Percentiles rank a stretch among this genome's conserved stretches.
phyloP scores from a whole-genome alignment of 2,113 vertebrate species.

The Cololabis saira region DNA sequence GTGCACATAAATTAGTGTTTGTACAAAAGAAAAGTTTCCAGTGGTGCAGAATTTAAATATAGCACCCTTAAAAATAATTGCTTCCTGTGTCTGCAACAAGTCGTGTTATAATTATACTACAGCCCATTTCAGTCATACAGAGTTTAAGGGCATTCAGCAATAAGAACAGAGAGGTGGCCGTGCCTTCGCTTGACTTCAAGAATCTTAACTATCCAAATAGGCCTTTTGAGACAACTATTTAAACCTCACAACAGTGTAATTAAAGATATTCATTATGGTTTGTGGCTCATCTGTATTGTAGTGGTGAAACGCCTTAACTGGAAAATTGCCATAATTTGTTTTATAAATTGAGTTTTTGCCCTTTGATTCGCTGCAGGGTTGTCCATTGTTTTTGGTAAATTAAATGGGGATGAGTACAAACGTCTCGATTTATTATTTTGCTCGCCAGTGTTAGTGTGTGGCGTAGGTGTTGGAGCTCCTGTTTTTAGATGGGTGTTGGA shows the following conservation, averaged over 20 bases:
- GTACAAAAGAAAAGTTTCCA: slow-evolving; percentile 26
- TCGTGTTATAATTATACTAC: slow-evolving; percentile 57
- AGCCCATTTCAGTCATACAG: slow-evolving; percentile 57
- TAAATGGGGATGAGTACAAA: no score
- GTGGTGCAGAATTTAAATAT: slow-evolving; percentile 55
- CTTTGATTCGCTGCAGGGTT: no score
- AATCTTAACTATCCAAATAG: slow-evolving; percentile 17
- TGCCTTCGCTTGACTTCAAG: neutral
- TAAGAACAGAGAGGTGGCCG: neutral
- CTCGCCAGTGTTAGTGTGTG: neutral
- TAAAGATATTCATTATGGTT: slow-evolving; percentile 1
- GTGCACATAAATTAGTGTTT: neutral
- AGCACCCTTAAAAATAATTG: slow-evolving; percentile 66
- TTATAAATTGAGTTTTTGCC: neutral
- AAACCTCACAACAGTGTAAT: slow-evolving; percentile 9
- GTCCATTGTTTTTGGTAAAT: no score
- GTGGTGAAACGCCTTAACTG: neutral
- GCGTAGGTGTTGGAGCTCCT: neutral
- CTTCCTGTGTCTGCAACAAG: slow-evolving; percentile 45
- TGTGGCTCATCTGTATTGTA: no score
- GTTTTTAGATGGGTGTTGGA: slow-evolving; percentile 9
- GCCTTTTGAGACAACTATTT: slow-evolving; percentile 10
- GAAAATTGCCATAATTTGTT: neutral
- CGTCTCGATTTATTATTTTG: neutral
- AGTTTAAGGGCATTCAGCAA: slow-evolving; percentile 25